Evolutionary conservation across 2,888 invertebrate species (phyloP).

Genomic region (Volucella bombylans): DNA sequence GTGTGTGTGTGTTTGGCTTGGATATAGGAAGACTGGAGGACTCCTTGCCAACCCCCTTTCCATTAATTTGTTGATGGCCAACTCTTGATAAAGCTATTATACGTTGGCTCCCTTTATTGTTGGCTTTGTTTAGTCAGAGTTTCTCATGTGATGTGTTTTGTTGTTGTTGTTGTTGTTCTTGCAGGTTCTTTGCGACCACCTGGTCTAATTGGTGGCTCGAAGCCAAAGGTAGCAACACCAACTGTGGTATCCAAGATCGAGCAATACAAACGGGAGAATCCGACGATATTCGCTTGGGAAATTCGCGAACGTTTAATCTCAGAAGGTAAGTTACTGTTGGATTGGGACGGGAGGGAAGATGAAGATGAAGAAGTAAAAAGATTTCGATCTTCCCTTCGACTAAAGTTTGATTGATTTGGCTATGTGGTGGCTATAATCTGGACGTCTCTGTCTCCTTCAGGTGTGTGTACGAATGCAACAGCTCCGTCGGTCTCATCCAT

Average conservation of each 20-base stretch:
- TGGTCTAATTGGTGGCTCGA: slow-evolving; percentile 96
- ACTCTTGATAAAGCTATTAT: slow-evolving; percentile 81
- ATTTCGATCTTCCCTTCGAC: slow-evolving; percentile 48
- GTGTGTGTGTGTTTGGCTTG: neutral
- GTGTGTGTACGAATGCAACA: slow-evolving; percentile 96
- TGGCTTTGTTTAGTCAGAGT: slow-evolving; percentile 28
- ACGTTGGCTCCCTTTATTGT: slow-evolving; percentile 65
- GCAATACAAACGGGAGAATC: slow-evolving; percentile 98
- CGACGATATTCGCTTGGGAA: slow-evolving; percentile 99
- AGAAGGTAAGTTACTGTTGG: slow-evolving; percentile 88
- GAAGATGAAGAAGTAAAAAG: neutral
- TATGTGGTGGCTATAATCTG: slow-evolving; percentile 19
- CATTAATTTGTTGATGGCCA: slow-evolving; percentile 75
- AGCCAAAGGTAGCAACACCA: slow-evolving; percentile 98
- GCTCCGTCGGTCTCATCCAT: slow-evolving; percentile 98
- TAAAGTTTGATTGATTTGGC: slow-evolving; percentile 59
- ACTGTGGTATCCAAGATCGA: slow-evolving; percentile 98
- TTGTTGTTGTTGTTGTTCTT: slow-evolving; percentile 77
- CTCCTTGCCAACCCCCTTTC: slow-evolving; percentile 44
- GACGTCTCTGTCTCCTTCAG: slow-evolving; percentile 83
- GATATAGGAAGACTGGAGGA: neutral
- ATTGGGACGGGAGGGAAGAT: no score
- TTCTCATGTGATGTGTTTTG: neutral
- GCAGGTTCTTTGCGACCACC: slow-evolving; percentile 94
- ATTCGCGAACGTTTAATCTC: slow-evolving; percentile 97